Base-by-base conservation (phyloP, 2,888 invertebrate genomes). In the Hypomecis punctinalis region DNA sequence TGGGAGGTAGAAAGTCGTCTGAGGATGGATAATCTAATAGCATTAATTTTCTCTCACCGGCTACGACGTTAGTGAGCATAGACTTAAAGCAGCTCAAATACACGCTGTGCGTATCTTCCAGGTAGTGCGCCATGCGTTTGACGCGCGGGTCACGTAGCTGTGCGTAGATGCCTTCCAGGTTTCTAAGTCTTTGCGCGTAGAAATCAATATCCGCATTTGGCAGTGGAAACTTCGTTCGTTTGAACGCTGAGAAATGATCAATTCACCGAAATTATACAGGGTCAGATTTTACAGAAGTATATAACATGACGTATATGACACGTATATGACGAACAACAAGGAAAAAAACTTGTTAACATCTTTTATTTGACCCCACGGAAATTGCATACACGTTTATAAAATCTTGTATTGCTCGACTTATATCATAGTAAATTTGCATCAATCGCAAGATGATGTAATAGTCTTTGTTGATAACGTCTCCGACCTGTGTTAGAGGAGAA, bases 121-220 rank as follows among this genome's bases (percentile, higher is more conserved):
- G 85, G 57, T 97, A 94, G 65, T 95, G 94, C 0, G 96, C 97
- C 95, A 98, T 97, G 66, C 96, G 96, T 78, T 96, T 96, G 0
- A 98, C 96, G 75, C 97, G 93, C 7, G 95, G 95, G 80, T 97
- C 96, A n/a, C 95, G 93, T 72, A 98, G 90, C 85, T 99, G 99
- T 43, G 96, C 96, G 78, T 97, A 97, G 62, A 99, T 96, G 46
- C 96, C 96, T 81, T 98, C 97, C 7, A 98, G 89, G 82, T 98
- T 98, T 68, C 95, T 95, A 10, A 96, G 89, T 13, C 97, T 95
- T 48, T 94, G 93, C 58, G 94, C 93, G 96, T 98, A 99, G 87
- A 97, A 98, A 0, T 96, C 94, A 39, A 97, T 91, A 80, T 98
- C 97, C 71, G 94, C 84, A 58, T 83, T 85, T 0, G 98, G 98